Base-by-base conservation (phyloP, 2,888 invertebrate species). In the Rhingia rostrata region DNA sequence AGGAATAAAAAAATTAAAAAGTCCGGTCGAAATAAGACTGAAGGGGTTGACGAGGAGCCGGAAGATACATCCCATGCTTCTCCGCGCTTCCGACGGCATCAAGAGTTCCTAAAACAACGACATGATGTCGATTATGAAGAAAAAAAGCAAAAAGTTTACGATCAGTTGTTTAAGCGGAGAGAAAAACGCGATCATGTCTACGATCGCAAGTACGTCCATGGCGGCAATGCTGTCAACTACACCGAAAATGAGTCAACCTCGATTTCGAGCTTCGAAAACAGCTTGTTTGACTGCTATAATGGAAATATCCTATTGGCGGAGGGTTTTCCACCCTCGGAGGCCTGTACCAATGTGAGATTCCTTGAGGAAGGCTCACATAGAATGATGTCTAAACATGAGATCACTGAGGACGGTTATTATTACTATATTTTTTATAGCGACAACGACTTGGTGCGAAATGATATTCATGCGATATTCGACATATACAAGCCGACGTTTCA, bases 351-450 rank as follows among this genome's bases (percentile, higher is more conserved):
- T 90, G 94, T 95, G 0, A 93, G 94, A 87, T 95, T 95, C 88
- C 92, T 96, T 86, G 94, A 95, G 14, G 93, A 93, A 74, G 94
- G 94, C 5, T 94, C 94, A 33, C 95, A 95, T 86, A 88, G 89
- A 4, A 94, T 96, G 92, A 92, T 94, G 83, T 93, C 94, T 0
- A 93, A 93, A 74, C 96, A 97, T 88, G 94, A 95, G 86, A 95
- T 97, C 32, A 92, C 93, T 43, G 92, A 94, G 63, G 95, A 96
- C 89, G 97, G 96, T 6, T 97, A 97, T 91, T 97, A 97, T 90
- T 97, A 97, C 91, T 97, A 97, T 88, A 96, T 97, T 87, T 97
- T 97, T 91, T 97, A 96, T 89, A 96, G 96, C 88, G 96, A 97
- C 90, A 96, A 97, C 91, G 96, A 96, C 90, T 92, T 94, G 87